Conservation (phyloP, 2,797 vertebrate species). For the Vultur gryphus region DNA sequence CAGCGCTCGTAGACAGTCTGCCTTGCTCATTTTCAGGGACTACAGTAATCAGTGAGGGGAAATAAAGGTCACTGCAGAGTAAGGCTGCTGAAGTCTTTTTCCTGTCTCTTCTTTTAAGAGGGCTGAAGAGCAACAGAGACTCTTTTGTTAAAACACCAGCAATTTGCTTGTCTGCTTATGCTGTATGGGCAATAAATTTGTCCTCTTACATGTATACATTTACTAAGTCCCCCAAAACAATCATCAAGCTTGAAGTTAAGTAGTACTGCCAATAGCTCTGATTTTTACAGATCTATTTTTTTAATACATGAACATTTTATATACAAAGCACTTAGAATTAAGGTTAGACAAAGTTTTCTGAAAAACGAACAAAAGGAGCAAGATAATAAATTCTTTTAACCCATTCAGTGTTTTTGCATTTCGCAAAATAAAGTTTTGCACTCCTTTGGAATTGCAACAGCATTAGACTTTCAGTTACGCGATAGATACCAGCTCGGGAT, state of each 20-base stretch:
- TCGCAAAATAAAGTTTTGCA: not conserved
- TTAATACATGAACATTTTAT: not conserved
- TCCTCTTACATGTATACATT: not conserved
- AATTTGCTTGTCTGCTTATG: not conserved
- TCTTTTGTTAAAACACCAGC: not conserved
- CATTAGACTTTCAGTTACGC: not conserved
- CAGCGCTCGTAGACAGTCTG: not conserved
- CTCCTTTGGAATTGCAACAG: not conserved
- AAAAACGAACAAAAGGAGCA: not conserved
- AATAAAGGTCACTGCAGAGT: slow-evolving; percentile 9
- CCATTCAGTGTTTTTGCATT: not conserved
- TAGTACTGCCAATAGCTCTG: not conserved
- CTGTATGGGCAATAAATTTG: not conserved
- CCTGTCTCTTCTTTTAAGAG: not conserved
- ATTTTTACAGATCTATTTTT: not conserved
- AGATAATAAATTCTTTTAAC: not conserved
- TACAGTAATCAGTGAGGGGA: not conserved
- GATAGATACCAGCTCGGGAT: not conserved
- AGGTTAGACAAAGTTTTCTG: not conserved
- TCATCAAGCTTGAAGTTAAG: not conserved
- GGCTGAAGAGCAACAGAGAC: not conserved
- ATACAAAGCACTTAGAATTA: not conserved
- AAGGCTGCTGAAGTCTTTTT: not conserved
- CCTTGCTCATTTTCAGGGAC: not conserved
- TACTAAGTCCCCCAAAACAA: not conserved